Evolutionary conservation across 2,113 vertebrate species (phyloP).

Genomic region (Pithys albifrons): DNA sequence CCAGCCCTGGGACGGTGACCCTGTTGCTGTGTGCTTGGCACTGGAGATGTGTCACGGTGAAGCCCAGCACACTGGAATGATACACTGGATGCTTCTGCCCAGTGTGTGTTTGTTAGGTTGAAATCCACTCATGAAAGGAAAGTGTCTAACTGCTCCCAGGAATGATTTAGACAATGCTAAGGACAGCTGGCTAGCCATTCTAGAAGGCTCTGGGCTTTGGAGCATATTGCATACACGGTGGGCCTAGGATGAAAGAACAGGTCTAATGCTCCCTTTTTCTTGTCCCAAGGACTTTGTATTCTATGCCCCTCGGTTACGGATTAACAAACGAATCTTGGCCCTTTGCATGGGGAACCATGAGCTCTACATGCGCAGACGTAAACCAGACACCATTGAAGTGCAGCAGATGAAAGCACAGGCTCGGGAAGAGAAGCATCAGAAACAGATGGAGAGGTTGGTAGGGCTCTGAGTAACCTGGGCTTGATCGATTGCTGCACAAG

Average conservation of each 20-base stretch:
- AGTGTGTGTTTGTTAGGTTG: background rate
- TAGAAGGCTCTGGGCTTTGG: background rate
- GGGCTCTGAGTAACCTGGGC: background rate
- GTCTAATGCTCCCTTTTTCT: background rate
- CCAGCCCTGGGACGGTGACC: background rate
- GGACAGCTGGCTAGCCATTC: background rate
- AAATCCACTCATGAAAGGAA: background rate
- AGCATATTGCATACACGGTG: rapidly evolving
- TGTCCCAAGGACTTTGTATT: slow-evolving; percentile 92
- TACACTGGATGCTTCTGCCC: background rate
- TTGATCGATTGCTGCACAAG: background rate
- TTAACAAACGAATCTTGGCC: slow-evolving; percentile 96
- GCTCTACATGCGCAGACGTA: slow-evolving; percentile 95
- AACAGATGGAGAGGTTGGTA: slow-evolving; percentile 92
- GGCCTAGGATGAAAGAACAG: background rate
- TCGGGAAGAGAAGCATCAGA: slow-evolving; percentile 94
- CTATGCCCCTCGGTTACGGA: slow-evolving; percentile 92
- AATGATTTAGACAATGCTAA: background rate
- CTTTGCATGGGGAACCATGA: slow-evolving; percentile 98
- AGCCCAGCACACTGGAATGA: background rate
- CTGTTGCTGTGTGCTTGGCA: too few relatives aligned
- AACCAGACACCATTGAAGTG: slow-evolving; percentile 96
- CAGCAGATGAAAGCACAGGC: slow-evolving; percentile 99
- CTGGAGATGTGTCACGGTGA: background rate
- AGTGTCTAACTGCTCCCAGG: background rate